Base-by-base conservation (phyloP, 2,113 vertebrate species). In the Ellobius talpinus region DNA sequence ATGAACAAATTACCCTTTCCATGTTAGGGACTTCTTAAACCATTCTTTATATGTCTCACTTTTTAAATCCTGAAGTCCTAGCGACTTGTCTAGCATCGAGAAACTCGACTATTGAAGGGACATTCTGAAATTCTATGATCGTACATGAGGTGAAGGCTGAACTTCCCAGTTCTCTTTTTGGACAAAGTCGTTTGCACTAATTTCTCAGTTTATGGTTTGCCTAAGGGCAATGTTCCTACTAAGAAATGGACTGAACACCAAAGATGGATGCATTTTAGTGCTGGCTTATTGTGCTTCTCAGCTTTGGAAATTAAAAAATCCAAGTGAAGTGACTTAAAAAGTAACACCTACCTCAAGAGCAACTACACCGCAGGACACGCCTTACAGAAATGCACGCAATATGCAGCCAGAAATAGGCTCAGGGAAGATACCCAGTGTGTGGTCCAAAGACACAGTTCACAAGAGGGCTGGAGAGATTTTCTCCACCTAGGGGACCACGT, bases 141-240 rank as follows among this genome's bases (percentile, higher is more conserved):
- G 94, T 93, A 78, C 92, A 52, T 87, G 52, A 96, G 93, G 16
- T 45, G 55, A 91, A 94, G 11, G 39, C 55, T 93, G 81, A 92
- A 81, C 93, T 95, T 97, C 76, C 29, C 52, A 58, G 88, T 93
- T 98, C 93, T 94, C 88, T 61, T 97, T 96, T 89, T 78, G 70
- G 77, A 96, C 45, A 94, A 93, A 96, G 74, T n/a, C 72, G 70
- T 63, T 93, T 84, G 52, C 8, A 61, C 63, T 76, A 45, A 85
- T 95, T 96, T 12, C 96, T 9, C 50, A 91, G 84, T 63, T 65
- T 89, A 65, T 45, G 86, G n/a, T 88, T 96, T 94, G 84, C 96
- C 94, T 90, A n/a, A 87, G 89, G 96, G 76, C 87, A 93, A 94
- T 91, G 85, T 94, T 96, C 93, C 89, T 95, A 85, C 94, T 96